phyloP scores from a whole-genome alignment of 2,113 vertebrate genomes.

The Mustela lutreola region DNA sequence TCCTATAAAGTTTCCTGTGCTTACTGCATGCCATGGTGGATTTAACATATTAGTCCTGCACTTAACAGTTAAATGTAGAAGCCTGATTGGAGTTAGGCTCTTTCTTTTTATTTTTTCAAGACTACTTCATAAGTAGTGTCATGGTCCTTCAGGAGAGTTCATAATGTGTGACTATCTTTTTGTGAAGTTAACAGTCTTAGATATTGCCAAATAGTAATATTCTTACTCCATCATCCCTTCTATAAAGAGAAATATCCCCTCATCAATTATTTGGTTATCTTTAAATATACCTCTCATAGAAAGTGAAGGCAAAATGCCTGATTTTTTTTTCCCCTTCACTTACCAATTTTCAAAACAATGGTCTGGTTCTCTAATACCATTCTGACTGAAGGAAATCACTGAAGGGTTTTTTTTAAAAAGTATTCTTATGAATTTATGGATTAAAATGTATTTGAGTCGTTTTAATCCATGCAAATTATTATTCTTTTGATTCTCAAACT shows the following conservation, averaged over 20 bases:
- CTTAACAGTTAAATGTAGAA: neutral
- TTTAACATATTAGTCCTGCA: neutral
- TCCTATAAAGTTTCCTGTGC: neutral
- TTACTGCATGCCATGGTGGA: neutral
- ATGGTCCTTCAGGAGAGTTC: neutral
- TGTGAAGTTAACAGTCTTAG: neutral
- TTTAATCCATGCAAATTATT: neutral
- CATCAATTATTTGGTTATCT: neutral
- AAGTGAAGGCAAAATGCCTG: neutral
- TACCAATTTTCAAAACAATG: neutral
- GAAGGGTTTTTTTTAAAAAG: neutral
- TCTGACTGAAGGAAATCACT: neutral
- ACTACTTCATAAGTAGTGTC: neutral
- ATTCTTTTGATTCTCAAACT: conserved; percentile 24
- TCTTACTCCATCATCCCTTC: conserved; percentile 10
- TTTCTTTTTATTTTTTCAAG: neutral
- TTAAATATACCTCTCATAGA: neutral
- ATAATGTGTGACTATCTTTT: neutral
- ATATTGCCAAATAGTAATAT: neutral
- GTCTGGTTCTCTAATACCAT: neutral
- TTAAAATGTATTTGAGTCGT: conserved; percentile 20
- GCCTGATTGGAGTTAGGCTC: neutral
- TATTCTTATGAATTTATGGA: neutral
- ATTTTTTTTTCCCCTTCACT: neutral
- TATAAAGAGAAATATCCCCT: neutral